Base-by-base conservation (phyloP, 1,140 invertebrate species). In the Temnothorax nylanderi region DNA sequence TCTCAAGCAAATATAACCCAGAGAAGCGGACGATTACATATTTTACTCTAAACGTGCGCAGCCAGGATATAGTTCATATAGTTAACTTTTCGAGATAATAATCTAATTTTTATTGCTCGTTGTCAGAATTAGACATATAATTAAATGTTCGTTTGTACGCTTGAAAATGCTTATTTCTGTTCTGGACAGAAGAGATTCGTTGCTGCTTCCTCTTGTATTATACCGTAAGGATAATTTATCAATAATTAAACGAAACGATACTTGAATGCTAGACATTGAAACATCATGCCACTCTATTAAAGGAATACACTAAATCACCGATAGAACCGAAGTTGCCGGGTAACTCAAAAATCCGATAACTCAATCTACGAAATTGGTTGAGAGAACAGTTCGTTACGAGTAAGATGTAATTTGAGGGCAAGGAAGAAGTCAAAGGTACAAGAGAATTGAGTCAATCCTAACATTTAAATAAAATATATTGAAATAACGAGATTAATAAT, bases 101-200 rank as follows among this genome's bases (percentile, higher is more conserved):
- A 65, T 81, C 34, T 10, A 56, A 81, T 47, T 56, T 81, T 71
- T 81, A 71, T 71, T 51, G 10, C 6, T 16, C 8, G 5, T 21
- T 51, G 47, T 56, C 37, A 32, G 41, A 81, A 71, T 81, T 56
- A 78, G 0, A 65, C 21, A 44, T n/a, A 18, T 26, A 26, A 26
- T 6, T 32, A 6, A 51, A 54, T 51, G 34, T 69, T 32, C 76
- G 34, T 75, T 69, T 76, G n/a, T 72, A 76, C 54, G 71, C 26
- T 81, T 37, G 26, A n/a, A 56, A 72, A n/a, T 34, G 41, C 60
- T 84, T 87, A 87, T 90, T 72, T 90, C 21, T 26, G 65, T 56
- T 41, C 58, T 51, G 71, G 51, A 58, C 41, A 21, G 44, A 88
- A 76, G 80, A 56, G 77, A 82, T 90, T 88, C 37, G 51, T 86